Base-by-base conservation (phyloP, 2,888 invertebrate species). In the Cabera pusaria region DNA sequence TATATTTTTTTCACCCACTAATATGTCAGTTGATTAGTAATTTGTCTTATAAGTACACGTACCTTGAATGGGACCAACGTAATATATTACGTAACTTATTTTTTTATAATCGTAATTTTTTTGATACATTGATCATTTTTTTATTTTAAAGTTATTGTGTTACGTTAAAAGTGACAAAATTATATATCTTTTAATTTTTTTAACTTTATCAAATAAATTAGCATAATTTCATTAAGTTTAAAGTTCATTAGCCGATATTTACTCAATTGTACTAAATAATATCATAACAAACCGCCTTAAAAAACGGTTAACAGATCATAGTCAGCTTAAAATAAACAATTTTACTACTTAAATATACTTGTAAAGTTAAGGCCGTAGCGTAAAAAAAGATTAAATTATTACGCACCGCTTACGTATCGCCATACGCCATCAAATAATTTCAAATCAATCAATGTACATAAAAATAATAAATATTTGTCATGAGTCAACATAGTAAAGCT, bases 381-480 rank as follows among this genome's bases (percentile, higher is more conserved):
- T 5, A 24, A 27, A 24, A 33, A 32, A 44, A 45, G 47, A 59
- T 50, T 64, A 64, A 50, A n/a, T n/a, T 63, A 74, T 68, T 72
- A 73, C 67, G 76, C 75, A 79, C 75, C 72, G 56, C 57, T 59
- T 57, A 62, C 54, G 56, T 59, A 63, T 53, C n/a, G 19, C 25
- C 25, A 25, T n/a, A n/a, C 17, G 12, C 23, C 46, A 43, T 29
- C 40, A 57, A 56, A 52, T 52, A 51, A 53, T 58, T 56, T 56
- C 49, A 58, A n/a, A n/a, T 51, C 34, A 52, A 56, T 60, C 58
- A 56, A 44, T 36, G 33, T 57, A 31, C 49, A 67, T 63, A 72
- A 67, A 68, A 72, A 77, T n/a, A 81, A 81, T 76, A 83, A 82
- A 80, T 77, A 80, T 77, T 79, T 86, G 84, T 86, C 85, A 85